A percentile compares a stretch with the other conserved stretches of the same genome.
These are phyloP conservation scores for Rhabdomys pumilio DNA, from an alignment of 2,797 vertebrate genomes.

Conservation along the genomic window DNA sequence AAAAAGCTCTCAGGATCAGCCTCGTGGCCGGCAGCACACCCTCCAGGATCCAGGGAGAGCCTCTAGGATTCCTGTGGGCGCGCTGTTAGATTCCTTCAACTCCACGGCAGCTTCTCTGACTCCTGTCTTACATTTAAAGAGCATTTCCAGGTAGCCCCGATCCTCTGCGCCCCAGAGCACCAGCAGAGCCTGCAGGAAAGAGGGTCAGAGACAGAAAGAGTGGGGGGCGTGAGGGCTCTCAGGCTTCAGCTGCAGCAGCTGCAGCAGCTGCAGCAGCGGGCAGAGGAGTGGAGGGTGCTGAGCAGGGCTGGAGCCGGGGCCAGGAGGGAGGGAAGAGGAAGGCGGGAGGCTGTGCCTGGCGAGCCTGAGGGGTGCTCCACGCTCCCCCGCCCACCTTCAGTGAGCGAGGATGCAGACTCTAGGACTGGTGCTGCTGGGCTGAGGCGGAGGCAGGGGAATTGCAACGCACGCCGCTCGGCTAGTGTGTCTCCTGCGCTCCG, in stretches of 20 bases:
- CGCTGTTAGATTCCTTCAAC: neutral
- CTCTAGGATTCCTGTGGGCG: conserved; percentile 27
- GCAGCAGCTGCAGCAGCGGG: conserved; percentile 78
- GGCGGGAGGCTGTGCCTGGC: conserved; percentile 72
- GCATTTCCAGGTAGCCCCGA: neutral
- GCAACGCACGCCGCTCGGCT: conserved; percentile 74
- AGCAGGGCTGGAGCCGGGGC: conserved; percentile 62
- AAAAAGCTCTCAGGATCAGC: neutral
- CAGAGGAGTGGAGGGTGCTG: conserved; percentile 54
- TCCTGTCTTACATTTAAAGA: neutral
- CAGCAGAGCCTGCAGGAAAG: neutral
- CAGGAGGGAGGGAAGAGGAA: conserved; percentile 40
- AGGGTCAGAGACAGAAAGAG: neutral
- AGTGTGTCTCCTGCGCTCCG: conserved; percentile 80
- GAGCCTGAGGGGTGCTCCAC: conserved; percentile 74
- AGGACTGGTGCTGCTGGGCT: conserved; percentile 80
- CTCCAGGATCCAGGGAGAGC: neutral
- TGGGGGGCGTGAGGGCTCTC: conserved; percentile 26
- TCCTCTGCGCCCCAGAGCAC: conserved; percentile 25
- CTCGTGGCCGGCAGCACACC: neutral
- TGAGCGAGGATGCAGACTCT: conserved; percentile 80
- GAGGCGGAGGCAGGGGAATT: conserved; percentile 81
- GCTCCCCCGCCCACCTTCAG: conserved; percentile 75
- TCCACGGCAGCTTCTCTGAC: neutral
- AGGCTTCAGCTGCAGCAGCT: conserved; percentile 69